Conservation (phyloP, 2,888 invertebrate species). For the Panopea generosa region DNA sequence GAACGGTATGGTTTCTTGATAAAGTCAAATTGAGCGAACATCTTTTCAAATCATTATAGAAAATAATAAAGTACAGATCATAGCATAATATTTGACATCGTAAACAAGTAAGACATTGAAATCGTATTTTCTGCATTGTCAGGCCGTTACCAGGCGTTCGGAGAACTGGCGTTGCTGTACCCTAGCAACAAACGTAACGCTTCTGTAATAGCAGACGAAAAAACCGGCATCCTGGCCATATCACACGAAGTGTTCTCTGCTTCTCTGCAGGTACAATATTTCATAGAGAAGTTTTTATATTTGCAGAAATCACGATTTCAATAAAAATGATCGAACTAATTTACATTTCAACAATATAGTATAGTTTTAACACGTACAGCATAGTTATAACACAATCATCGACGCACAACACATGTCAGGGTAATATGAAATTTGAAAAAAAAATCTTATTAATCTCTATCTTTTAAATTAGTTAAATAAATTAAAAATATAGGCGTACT, state of each 20-base stretch:
- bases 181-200: slow-evolving; percentile 53
- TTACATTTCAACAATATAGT: neutral
- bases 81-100: too few relatives aligned
- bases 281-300: neutral
- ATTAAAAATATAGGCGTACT: too few relatives aligned
- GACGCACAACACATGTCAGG: neutral
- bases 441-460: too few relatives aligned
- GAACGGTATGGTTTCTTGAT: too few relatives aligned
- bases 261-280: slow-evolving; percentile 45
- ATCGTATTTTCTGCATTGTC: too few relatives aligned
- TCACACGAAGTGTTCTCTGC: slow-evolving; percentile 44
- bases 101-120: too few relatives aligned
- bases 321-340: neutral
- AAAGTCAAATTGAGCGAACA: too few relatives aligned
- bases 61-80: too few relatives aligned
- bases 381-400: too few relatives aligned
- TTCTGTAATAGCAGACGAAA: slow-evolving; percentile 61
- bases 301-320: neutral
- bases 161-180: slow-evolving; percentile 61
- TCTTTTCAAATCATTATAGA: too few relatives aligned
- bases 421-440: neutral
- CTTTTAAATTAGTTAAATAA: too few relatives aligned
- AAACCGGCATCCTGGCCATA: slow-evolving; percentile 54
- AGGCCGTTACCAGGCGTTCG: slow-evolving; percentile 61
- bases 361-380: neutral